Percentiles rank a stretch among this genome's conserved stretches.
phyloP scores from a whole-genome alignment of 1,140 invertebrate species.

The Trichomalopsis sarcophagae region DNA sequence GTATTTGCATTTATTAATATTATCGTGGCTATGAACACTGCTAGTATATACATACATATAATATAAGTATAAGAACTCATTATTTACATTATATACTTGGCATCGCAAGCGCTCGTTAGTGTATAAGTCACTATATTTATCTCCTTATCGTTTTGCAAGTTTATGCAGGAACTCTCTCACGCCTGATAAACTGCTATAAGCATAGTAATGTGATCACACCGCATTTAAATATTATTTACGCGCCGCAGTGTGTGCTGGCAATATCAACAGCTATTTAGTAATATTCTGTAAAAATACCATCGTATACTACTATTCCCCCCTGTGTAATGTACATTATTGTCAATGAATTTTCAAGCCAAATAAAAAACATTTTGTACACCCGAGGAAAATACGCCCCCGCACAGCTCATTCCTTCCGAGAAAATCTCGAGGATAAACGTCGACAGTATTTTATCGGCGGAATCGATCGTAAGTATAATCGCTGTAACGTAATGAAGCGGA shows the following conservation, averaged over 20 bases:
- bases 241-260: not conserved
- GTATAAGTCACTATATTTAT: not conserved
- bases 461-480: not conserved
- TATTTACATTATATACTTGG: not conserved
- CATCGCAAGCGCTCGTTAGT: not conserved
- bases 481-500: not conserved
- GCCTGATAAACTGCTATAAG: constrained; percentile 9
- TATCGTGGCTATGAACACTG: not conserved
- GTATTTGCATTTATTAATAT: constrained; percentile 5
- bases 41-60: not conserved
- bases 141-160: not conserved
- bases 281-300: constrained; percentile 27
- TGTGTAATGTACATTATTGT: not conserved
- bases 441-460: not conserved
- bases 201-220: constrained; percentile 27
- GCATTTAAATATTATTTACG: constrained; percentile 34
- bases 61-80: not conserved
- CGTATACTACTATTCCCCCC: not conserved
- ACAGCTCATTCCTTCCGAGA: not conserved
- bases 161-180: not conserved
- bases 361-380: constrained; percentile 27
- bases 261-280: constrained; percentile 18
- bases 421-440: not conserved
- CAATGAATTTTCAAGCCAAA: constrained; percentile 1
- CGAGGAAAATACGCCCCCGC: not conserved